These are phyloP conservation scores for Coelopa frigida DNA, from an alignment of 1,140 invertebrate genomes.

Conservation along the genomic window DNA sequence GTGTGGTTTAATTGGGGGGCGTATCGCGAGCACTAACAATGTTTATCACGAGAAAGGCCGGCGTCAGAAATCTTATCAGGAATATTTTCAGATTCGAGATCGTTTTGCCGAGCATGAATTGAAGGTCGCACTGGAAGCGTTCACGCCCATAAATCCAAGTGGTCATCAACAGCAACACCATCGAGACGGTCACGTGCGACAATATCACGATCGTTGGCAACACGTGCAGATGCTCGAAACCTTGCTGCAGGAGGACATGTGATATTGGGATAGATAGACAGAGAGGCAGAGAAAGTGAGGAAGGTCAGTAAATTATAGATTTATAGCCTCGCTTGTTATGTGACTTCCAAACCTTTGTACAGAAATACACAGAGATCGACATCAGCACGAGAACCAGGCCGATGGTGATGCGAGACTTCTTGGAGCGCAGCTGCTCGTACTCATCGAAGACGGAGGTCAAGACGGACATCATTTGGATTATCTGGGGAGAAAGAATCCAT, in stretches of 20 bases:
- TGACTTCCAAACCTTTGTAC: conserved; percentile 25
- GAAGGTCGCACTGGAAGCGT: conserved; percentile 62
- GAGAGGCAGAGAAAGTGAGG: background rate
- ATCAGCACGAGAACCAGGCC: conserved; percentile 18
- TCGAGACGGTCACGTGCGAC: conserved; percentile 63
- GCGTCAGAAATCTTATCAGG: conserved; percentile 33
- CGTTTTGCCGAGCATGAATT: conserved; percentile 72
- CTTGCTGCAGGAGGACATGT: conserved; percentile 26
- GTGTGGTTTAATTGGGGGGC: background rate
- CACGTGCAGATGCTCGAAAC: conserved; percentile 26
- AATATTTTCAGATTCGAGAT: conserved; percentile 47
- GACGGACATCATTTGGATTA: conserved; percentile 32
- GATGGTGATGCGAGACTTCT: conserved; percentile 21
- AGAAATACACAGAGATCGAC: conserved; percentile 30
- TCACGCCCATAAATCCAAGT: conserved; percentile 69
- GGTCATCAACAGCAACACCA: conserved; percentile 61
- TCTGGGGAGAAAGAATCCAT: conserved; percentile 15
- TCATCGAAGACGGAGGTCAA: conserved; percentile 38
- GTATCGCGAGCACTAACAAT: conserved; percentile 18
- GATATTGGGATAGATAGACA: background rate
- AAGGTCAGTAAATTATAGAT: background rate
- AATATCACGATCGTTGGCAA: conserved; percentile 60
- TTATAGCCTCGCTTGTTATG: background rate
- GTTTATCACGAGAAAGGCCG: conserved; percentile 24
- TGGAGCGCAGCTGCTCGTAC: conserved; percentile 27